Conservation (phyloP, 2,113 vertebrate genomes). For the Pomatostomus ruficeps region DNA sequence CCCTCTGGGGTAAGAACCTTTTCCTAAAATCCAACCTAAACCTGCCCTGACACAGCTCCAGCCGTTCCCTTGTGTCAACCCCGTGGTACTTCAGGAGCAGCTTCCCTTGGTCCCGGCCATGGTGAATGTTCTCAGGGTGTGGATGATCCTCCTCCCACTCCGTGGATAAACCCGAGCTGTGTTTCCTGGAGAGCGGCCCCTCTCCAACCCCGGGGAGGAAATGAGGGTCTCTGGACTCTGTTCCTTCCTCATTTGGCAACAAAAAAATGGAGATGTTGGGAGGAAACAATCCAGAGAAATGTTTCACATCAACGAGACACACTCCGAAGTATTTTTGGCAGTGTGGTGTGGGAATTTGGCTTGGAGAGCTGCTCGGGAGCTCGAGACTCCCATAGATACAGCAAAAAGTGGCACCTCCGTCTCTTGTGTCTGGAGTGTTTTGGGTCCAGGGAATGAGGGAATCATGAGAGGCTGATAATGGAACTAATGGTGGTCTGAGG, state of each 20-base stretch:
- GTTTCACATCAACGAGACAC: not conserved
- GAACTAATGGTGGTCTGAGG: not conserved
- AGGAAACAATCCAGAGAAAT: slow-evolving; percentile 17
- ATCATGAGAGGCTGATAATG: not conserved
- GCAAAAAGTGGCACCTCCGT: slow-evolving; percentile 10
- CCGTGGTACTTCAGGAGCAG: not conserved
- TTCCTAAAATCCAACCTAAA: not conserved
- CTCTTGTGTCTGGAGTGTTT: not conserved
- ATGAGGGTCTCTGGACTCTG: not conserved
- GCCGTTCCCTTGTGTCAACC: not conserved
- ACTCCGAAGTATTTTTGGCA: slow-evolving; percentile 38
- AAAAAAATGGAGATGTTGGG: not conserved
- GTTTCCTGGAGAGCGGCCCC: not conserved
- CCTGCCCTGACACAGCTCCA: not conserved
- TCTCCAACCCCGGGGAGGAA: not conserved
- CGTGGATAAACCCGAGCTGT: not conserved
- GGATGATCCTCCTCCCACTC: not conserved
- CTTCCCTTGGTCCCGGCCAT: not conserved
- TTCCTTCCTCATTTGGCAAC: slow-evolving; percentile 21
- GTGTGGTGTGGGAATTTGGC: slow-evolving; percentile 40
- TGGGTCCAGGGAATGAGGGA: not conserved
- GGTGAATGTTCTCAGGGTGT: not conserved
- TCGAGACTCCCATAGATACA: not conserved
- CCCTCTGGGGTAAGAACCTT: not conserved
- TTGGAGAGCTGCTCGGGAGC: not conserved